A percentile compares a stretch with the other conserved stretches of the same genome.
phyloP scores from a whole-genome alignment of 2,888 invertebrate genomes.

The Cephus runcator region DNA sequence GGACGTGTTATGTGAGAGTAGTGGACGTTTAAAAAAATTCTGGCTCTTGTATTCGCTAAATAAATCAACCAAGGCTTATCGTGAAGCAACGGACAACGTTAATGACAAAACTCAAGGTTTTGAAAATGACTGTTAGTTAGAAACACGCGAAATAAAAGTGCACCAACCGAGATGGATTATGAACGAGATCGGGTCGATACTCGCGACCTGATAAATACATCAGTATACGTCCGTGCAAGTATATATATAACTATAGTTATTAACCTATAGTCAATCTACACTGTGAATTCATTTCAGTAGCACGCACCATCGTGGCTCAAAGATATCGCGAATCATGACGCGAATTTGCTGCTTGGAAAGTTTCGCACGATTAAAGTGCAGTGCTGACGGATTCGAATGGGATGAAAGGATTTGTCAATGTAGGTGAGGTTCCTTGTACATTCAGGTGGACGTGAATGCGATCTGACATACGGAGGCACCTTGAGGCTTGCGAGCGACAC shows the following conservation, averaged over 20 bases:
- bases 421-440: background rate
- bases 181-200: background rate
- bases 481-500: background rate
- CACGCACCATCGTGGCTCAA: background rate
- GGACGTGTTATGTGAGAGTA: background rate
- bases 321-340: background rate
- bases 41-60: background rate
- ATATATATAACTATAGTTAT: background rate
- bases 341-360: background rate
- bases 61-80: background rate
- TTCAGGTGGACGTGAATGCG: background rate
- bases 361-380: background rate
- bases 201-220: background rate
- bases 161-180: background rate
- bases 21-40: background rate
- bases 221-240: background rate
- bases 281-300: background rate
- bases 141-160: background rate
- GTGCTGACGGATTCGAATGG: background rate
- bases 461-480: background rate
- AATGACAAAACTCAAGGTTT: background rate
- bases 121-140: background rate
- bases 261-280: background rate
- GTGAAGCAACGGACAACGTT: background rate
- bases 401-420: background rate